These are phyloP conservation scores for Drosophila incognita DNA, from an alignment of 2,888 invertebrate species.

Conservation along the genomic window DNA sequence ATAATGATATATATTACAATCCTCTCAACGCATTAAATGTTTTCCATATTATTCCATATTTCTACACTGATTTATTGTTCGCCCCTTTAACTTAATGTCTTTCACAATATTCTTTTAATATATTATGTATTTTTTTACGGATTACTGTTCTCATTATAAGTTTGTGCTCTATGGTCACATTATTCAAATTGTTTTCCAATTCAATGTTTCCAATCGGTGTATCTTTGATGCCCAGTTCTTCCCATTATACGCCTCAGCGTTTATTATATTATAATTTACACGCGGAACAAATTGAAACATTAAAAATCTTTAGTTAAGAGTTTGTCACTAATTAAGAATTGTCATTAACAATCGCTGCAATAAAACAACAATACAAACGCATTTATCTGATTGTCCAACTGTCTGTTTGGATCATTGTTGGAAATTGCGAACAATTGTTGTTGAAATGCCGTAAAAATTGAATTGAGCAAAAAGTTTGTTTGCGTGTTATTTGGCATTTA, in stretches of 20 bases:
- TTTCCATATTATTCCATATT: background rate
- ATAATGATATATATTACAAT: background rate
- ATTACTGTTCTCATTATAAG: background rate
- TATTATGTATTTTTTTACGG: background rate
- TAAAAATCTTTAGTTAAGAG: background rate
- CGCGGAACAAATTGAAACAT: background rate
- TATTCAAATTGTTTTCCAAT: background rate
- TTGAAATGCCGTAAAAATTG: slow-evolving; percentile 35
- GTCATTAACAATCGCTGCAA: slow-evolving; percentile 24
- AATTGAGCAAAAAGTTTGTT: slow-evolving; percentile 40
- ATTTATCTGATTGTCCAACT: slow-evolving; percentile 12
- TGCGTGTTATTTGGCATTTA: slow-evolving; percentile 33
- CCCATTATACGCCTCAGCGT: background rate
- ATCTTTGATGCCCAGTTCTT: background rate
- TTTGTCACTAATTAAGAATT: slow-evolving; percentile 31
- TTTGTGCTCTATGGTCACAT: background rate
- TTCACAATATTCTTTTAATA: background rate
- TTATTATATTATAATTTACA: background rate
- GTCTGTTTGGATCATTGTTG: slow-evolving; percentile 7
- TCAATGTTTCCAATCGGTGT: background rate
- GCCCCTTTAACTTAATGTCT: background rate
- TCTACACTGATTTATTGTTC: background rate
- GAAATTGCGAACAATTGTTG: slow-evolving; percentile 42
- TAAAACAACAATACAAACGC: slow-evolving; percentile 16
- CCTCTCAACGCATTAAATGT: background rate